Conservation (phyloP, 2,797 vertebrate species). For the Poeciliopsis presidionis region DNA sequence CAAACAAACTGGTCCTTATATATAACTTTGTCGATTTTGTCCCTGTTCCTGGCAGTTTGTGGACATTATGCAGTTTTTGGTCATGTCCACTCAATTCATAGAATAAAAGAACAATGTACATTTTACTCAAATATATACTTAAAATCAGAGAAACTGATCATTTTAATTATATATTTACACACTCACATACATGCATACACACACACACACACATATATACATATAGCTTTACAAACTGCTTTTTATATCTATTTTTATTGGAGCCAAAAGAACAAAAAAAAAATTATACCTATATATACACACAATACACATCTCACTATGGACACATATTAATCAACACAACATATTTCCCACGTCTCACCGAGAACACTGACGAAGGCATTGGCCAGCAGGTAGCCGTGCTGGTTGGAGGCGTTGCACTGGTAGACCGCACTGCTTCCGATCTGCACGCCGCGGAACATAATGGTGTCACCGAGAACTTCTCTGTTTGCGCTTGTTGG, state of each 20-base stretch:
- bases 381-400: slow-evolving; percentile 94
- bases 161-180: no score
- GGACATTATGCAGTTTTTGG: background rate
- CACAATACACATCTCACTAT: no score
- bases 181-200: no score
- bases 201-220: no score
- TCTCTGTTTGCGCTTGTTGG: slow-evolving; percentile 83
- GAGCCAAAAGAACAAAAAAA: no score
- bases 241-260: no score
- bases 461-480: slow-evolving; percentile 90
- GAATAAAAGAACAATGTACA: no score
- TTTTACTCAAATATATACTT: no score
- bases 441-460: slow-evolving; percentile 92
- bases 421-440: slow-evolving; percentile 94
- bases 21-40: background rate
- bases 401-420: slow-evolving; percentile 95
- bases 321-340: no score
- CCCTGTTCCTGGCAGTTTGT: background rate
- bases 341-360: slow-evolving; percentile 62
- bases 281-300: no score
- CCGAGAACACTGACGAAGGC: slow-evolving; percentile 94
- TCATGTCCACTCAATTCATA: background rate
- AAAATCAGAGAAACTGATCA: no score
- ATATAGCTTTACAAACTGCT: background rate
- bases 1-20: background rate